Percentiles rank a stretch among this genome's conserved stretches.
Evolutionary conservation across 2,797 vertebrate genomes (phyloP).

Genomic region (Gymnodraco acuticeps): DNA sequence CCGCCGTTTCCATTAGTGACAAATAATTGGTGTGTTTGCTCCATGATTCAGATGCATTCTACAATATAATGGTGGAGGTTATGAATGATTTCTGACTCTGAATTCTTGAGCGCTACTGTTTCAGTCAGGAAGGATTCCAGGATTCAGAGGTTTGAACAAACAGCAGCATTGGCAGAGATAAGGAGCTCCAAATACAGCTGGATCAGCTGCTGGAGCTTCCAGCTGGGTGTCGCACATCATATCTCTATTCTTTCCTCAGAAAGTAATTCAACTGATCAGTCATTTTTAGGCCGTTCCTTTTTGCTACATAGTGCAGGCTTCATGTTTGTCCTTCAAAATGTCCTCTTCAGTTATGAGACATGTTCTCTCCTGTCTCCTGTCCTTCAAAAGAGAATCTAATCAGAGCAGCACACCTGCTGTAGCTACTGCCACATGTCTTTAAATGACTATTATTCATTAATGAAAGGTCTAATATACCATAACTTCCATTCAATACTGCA

Average conservation of each 20-base stretch:
- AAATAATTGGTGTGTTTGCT: too few relatives aligned
- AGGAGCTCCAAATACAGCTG: background rate
- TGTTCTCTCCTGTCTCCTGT: background rate
- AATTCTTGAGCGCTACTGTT: background rate
- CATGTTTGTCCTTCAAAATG: background rate
- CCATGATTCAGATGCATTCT: too few relatives aligned
- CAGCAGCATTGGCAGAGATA: background rate
- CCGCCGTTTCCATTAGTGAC: too few relatives aligned
- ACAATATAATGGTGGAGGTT: too few relatives aligned
- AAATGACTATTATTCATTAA: background rate
- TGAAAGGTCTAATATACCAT: constrained; percentile 11
- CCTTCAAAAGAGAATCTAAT: constrained; percentile 8
- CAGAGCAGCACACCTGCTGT: background rate
- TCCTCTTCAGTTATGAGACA: background rate
- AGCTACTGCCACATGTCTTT: constrained; percentile 2
- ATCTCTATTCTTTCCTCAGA: background rate
- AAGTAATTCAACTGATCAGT: background rate
- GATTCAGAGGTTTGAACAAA: background rate
- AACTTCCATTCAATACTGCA: constrained; percentile 3
- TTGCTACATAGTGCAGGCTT: background rate
- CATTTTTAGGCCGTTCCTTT: background rate
- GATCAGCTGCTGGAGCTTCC: background rate
- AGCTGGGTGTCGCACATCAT: background rate
- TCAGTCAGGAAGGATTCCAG: background rate
- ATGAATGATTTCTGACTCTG: constrained; percentile 8